Base-by-base conservation (phyloP, 2,797 vertebrate species). In the Takifugu rubripes region DNA sequence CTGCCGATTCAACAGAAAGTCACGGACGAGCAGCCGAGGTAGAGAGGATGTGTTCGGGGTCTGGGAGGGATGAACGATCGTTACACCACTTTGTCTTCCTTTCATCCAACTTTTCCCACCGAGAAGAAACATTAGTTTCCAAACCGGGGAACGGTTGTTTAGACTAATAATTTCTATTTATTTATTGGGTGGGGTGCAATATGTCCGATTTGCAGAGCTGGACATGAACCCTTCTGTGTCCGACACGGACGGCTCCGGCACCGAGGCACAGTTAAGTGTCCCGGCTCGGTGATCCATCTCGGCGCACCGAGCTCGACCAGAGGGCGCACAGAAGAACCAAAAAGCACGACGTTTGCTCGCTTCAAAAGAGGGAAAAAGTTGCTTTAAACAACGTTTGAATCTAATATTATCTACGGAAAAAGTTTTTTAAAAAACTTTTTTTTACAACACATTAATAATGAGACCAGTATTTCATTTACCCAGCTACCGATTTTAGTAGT, bases 251-350 rank as follows among this genome's bases (percentile, higher is more conserved):
- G 24, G 2, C 53, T 52, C 59, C 52, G 42, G 54, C n/a, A 71
- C 61, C 10, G 45, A 42, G 55, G 59, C 27, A 68, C 65, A 80
- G 66, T 68, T 63, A 59, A 54, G 53, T 68, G 73, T 44, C 61
- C 68, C 46, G 72, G 51, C 64, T 60, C 61, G 79, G 70, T 66
- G 81, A 59, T 70, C 79, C 70, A 26, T 49, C 24, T 55, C 49
- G 42, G 53, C 59, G 61, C 67, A 70, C 49, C 55, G 68, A 71
- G 42, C 56, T 14, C 43, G 61, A 16, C 43, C 63, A 56, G 59
- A 29, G 44, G 56, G 16, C 27, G 40, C 59, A 47, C 47, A 10
- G 25, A 46, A 64, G 48, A 17, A 14, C 56, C 47, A 52, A 57
- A 15, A 57, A 21, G 31, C 12, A 6, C 40, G 5, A 31, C 45